Evolutionary conservation across 2,888 invertebrate species (phyloP), one percentile per base, ranked within the genome.

Genomic region (Platypus cylindrus): DNA sequence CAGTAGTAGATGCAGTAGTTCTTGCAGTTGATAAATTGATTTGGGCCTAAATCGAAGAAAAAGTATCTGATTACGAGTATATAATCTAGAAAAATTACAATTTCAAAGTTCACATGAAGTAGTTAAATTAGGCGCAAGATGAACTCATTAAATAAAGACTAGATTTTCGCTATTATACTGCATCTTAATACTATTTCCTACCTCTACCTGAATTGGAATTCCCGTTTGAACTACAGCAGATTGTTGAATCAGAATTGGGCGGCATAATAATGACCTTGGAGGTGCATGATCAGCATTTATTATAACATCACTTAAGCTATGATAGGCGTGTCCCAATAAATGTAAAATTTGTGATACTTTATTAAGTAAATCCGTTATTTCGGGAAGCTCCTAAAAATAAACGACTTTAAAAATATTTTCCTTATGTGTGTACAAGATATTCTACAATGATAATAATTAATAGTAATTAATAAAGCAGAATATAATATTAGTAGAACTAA

Each of bases 241-340:
- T 51, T 78, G 78, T 49, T 78, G 79, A 18, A 81, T 72, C 18
- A 79, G 60, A 43, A 78, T 73, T n/a, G 80, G 78, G 22, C 78
- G 68, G 49, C 80, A 79, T 32, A 75, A 65, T 25, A 86, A 64
- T 39, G 71, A 69, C 38, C 86, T 66, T 1, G 83, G 83, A 3
- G 79, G 72, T 3, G 71, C 64, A 45, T 71, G 70, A 17, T 70
- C 66, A 41, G 81, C 70, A 51, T 83, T 74, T 29, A 84, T 69
- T 58, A 78, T 78, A 30, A 93, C 71, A 56, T 94, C 93, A 51
- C 90, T 90, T 29, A 89, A 66, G 1, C 83, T 78, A 55, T 94
- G 94, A 59, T 83, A 85, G 2, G 84, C 82, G 54, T 94, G 94
- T 2, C 87, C 76, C 48, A 93, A 66, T 46, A 76, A 80, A 57